Conservation (phyloP, 2,888 invertebrate species). For the Romanomermis culicivorax region DNA sequence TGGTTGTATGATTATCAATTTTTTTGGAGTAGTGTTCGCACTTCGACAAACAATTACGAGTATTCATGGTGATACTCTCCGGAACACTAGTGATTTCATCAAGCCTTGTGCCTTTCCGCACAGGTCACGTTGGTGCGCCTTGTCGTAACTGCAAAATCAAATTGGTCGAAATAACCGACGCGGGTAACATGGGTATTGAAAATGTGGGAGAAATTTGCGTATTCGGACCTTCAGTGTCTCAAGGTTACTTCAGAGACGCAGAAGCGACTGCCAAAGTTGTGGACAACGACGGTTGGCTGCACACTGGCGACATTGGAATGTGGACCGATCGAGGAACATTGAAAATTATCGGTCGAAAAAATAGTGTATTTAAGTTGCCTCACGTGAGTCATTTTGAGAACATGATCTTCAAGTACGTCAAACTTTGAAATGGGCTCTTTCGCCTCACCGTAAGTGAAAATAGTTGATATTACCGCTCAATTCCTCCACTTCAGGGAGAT, state of each 20-base stretch:
- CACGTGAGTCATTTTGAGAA: too few species aligned
- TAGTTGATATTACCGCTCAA: too few species aligned
- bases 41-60: too few species aligned
- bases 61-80: too few species aligned
- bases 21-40: too few species aligned
- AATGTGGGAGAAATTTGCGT: slow-evolving; percentile 20
- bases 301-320: slow-evolving; percentile 69
- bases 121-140: slow-evolving; percentile 31
- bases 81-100: too few species aligned
- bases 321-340: slow-evolving; percentile 49
- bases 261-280: slow-evolving; percentile 70
- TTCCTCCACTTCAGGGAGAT: too few species aligned
- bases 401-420: too few species aligned
- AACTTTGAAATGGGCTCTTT: too few species aligned
- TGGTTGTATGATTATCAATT: too few species aligned
- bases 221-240: slow-evolving; percentile 22
- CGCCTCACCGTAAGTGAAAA: too few species aligned
- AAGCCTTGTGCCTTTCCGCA: too few species aligned
- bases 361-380: slow-evolving; percentile 33
- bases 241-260: slow-evolving; percentile 53
- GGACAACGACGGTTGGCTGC: slow-evolving; percentile 36
- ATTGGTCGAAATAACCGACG: slow-evolving; percentile 25
- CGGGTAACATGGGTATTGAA: slow-evolving; percentile 19
- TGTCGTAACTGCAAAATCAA: slow-evolving; percentile 30
- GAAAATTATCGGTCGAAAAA: slow-evolving; percentile 34